Conservation (phyloP, 2,888 invertebrate genomes). For the Xestia c-nigrum region DNA sequence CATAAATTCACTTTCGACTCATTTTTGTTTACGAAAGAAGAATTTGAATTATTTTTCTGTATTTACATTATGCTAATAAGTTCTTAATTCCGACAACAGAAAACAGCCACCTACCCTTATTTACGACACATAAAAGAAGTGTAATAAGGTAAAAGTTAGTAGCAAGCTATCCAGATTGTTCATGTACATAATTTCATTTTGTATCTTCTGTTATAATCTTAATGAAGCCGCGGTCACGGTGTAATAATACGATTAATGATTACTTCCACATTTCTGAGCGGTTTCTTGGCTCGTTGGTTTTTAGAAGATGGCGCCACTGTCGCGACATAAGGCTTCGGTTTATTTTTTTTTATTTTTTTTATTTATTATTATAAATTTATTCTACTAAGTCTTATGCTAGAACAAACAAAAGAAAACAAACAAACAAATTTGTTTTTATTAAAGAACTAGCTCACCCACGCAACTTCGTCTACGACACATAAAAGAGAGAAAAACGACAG, state of each 20-base stretch:
- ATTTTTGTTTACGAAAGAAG: too few relatives aligned
- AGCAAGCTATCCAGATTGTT: conserved; percentile 47
- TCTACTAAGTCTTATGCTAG: neutral
- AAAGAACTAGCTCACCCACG: neutral
- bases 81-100: conserved; percentile 30
- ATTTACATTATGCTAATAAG: conserved; percentile 12
- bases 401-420: neutral
- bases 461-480: too few relatives aligned
- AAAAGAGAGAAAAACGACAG: too few relatives aligned
- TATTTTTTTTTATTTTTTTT: too few relatives aligned
- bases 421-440: neutral
- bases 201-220: conserved; percentile 80
- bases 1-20: too few relatives aligned
- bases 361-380: too few relatives aligned
- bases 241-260: conserved; percentile 83
- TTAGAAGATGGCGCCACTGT: conserved; percentile 73
- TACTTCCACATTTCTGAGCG: conserved; percentile 75
- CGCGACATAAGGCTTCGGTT: conserved; percentile 54
- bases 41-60: neutral
- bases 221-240: conserved; percentile 83
- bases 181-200: conserved; percentile 62
- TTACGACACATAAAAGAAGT: conserved; percentile 36
- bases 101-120: conserved; percentile 21
- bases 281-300: conserved; percentile 83
- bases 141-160: conserved; percentile 56